Conservation (phyloP, 2,797 vertebrate genomes). For the Tenualosa thibaudeaui region DNA sequence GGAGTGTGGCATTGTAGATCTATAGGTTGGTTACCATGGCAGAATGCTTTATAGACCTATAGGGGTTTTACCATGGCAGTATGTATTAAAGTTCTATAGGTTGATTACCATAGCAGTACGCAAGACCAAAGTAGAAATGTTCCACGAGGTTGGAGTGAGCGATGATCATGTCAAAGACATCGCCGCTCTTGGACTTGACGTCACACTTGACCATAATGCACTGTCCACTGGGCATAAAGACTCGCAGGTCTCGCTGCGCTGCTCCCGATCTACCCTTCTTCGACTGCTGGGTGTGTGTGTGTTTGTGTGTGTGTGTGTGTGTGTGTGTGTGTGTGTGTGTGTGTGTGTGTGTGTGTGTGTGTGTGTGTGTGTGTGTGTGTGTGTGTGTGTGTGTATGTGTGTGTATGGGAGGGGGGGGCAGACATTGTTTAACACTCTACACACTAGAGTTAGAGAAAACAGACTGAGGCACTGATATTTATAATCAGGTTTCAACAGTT, state of each 20-base stretch:
- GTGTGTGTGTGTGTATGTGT: no score
- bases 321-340: no score
- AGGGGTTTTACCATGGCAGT: neutral
- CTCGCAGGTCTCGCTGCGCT: constrained; percentile 80
- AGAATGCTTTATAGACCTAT: neutral
- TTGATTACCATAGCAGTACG: constrained; percentile 80
- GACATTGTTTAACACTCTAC: no score
- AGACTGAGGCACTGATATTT: no score
- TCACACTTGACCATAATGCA: constrained; percentile 87
- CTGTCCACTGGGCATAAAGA: constrained; percentile 85
- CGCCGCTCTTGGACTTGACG: constrained; percentile 78
- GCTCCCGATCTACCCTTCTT: constrained; percentile 83
- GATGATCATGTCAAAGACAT: constrained; percentile 82
- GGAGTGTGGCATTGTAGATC: neutral
- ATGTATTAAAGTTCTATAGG: no score
- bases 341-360: no score
- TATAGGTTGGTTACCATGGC: neutral
- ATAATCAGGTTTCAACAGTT: no score
- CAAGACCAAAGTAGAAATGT: constrained; percentile 88
- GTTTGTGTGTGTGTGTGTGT: no score
- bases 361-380: no score
- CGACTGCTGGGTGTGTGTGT: constrained; percentile 60
- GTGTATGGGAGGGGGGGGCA: no score
- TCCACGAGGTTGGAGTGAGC: constrained; percentile 82
- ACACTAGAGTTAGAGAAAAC: no score